Conservation (phyloP, 2,888 invertebrate genomes). For the Cabera pusaria region DNA sequence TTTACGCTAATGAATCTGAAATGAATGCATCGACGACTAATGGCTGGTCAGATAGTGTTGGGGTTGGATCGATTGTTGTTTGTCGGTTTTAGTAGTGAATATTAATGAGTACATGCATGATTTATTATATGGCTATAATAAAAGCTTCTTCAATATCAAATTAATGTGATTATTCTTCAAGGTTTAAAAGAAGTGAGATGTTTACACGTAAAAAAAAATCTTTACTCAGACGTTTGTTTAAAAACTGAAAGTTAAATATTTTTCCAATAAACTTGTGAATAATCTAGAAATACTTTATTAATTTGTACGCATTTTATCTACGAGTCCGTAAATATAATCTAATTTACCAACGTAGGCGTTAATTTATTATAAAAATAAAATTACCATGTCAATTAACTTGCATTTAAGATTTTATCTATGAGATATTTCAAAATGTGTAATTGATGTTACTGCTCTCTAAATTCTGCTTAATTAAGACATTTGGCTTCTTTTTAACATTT, state of each 20-base stretch:
- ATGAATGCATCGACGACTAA: slow-evolving; percentile 70
- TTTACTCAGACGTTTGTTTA: no score
- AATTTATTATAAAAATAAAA: slow-evolving; percentile 46
- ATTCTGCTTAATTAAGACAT: slow-evolving; percentile 18
- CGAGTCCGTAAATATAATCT: slow-evolving; percentile 11
- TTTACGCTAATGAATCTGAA: slow-evolving; percentile 78
- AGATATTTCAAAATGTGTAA: slow-evolving; percentile 24
- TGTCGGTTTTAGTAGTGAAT: no score
- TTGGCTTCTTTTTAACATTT: slow-evolving; percentile 12
- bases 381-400: slow-evolving; percentile 36
- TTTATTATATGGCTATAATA: no score
- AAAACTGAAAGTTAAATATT: no score
- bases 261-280: no score
- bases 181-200: no score
- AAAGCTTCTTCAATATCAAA: no score
- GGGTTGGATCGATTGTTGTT: slow-evolving; percentile 34
- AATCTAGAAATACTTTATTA: no score
- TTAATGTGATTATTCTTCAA: no score
- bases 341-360: slow-evolving; percentile 40
- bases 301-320: slow-evolving; percentile 9
- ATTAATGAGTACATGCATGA: no score
- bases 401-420: slow-evolving; percentile 31
- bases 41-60: slow-evolving; percentile 54
- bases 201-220: no score
- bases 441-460: slow-evolving; percentile 20